Evolutionary conservation across 2,797 vertebrate species (phyloP), one percentile per base, ranked within the genome.

Genomic region (Danio albolineatus): DNA sequence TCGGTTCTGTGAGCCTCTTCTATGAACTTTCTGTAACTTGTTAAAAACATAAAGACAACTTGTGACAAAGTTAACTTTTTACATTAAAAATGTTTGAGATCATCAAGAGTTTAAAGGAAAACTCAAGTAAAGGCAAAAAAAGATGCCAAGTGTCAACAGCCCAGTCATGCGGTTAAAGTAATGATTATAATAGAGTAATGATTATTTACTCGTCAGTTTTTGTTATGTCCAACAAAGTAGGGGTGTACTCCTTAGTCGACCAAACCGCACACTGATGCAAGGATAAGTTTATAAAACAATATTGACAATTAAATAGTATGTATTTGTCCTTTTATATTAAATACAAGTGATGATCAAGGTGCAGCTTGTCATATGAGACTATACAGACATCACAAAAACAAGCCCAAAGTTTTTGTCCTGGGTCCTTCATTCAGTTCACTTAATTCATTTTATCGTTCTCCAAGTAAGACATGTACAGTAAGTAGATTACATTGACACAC

Each of bases 61-160:
- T n/a, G n/a, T n/a, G n/a, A n/a, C n/a, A 49, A 61, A 73, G 57
- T 74, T 74, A 4, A 51, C 12, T 9, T 75, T 51, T 21, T 65
- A n/a, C n/a, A n/a, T n/a, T n/a, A 5, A 36, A 28, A 65, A 65
- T 43, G 10, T 54, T 21, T 51, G n/a, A 46, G 28, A 51, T 51
- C 7, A 16, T 75, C 7, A 53, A 19, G 17, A 17, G 48, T n/a
- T 17, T 64, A 1, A 51, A 38, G 8, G 36, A 21, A 60, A 66
- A 67, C 64, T 61, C 28, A 74, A 49, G 39, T 43, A 10, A 21
- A 41, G 13, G 10, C n/a, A 21, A 62, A 38, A 2, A 43, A 48
- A 8, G 21, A 13, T n/a, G 73, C 17, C 19, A 75, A 41, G 9
- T 65, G 4, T 43, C n/a, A 28, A n/a, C 67, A 17, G 6, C 2